Evolutionary conservation across 64 coral and sea anemone genomes (phyloP), one percentile per base, ranked within the genome.

Genomic region (Montipora foliosa): DNA sequence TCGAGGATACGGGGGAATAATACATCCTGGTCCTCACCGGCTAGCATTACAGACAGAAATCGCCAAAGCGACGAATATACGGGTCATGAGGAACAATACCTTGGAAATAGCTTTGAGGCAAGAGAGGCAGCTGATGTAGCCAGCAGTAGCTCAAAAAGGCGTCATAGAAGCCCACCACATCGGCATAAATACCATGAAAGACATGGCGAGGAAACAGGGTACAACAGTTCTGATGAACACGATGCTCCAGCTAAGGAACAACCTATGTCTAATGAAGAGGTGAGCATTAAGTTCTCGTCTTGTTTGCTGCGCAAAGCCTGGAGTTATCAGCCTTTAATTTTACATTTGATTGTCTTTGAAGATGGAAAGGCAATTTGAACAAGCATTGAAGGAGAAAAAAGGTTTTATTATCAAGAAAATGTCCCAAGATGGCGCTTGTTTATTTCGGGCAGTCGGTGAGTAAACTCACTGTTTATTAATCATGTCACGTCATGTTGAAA

Each of bases 111-210:
- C 90, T 99, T 96, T 80, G 98, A 99, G 83, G 77, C 89, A 20
- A 89, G 98, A 60, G 98, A 96, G 16, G 78, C 92, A 22, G 75
- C 90, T 19, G 98, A 99, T 68, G 80, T 80, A 85, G 82, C 82
- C 67, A 85, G 92, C 76, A 87, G 81, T 55, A 95, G 89, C 45
- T 84, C 95, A 0, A 99, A 99, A 87, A 99, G 98, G 74, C 88
- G 98, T 37, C 95, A 99, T 81, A 94, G 98, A 75, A 95, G 92
- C 50, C 90, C 98, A 21, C 95, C 95, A 50, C 95, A 98, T 79
- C 92, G 96, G 29, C 96, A 98, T 89, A 98, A 98, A 98, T 98
- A 99, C 76, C 95, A 99, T 49, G 95, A 99, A 58, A 94, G 98
- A 59, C 92, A 96, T 19, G 88, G 81, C 22, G 98, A 99, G 57